Percentiles rank a stretch among this genome's conserved stretches.
phyloP scores from a whole-genome alignment of 2,113 vertebrate species.

The Nothocercus julius region DNA sequence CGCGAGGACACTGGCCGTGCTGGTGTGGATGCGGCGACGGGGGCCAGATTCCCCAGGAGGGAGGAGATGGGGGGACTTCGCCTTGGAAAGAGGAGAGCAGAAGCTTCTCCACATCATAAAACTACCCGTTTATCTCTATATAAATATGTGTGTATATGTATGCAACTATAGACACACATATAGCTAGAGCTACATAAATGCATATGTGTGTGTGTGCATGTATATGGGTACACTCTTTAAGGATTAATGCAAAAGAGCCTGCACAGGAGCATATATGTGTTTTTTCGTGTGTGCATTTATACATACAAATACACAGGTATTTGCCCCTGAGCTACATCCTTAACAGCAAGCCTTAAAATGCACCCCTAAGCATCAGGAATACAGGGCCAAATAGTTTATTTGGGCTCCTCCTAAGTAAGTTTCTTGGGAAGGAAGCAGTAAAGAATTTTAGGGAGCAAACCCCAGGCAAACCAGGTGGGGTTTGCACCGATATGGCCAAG shows the following conservation, averaged over 20 bases:
- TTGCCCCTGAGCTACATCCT: background rate
- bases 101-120: background rate
- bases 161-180: background rate
- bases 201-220: no score
- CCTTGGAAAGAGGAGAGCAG: background rate
- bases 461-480: background rate
- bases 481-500: background rate
- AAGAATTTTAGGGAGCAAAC: background rate
- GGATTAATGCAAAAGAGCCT: background rate
- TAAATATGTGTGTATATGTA: background rate
- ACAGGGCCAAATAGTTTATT: background rate
- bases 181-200: no score
- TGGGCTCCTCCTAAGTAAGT: background rate
- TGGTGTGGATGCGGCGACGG: background rate
- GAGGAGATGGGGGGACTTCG: background rate
- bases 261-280: background rate
- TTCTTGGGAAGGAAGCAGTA: accelerated
- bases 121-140: background rate
- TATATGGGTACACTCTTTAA: background rate
- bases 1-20: no score
- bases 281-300: background rate
- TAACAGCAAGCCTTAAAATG: background rate
- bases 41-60: no score
- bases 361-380: background rate
- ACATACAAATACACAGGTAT: background rate